These are phyloP conservation scores for Campaea margaritaria DNA, from an alignment of 2,888 invertebrate species.

Conservation along the genomic window DNA sequence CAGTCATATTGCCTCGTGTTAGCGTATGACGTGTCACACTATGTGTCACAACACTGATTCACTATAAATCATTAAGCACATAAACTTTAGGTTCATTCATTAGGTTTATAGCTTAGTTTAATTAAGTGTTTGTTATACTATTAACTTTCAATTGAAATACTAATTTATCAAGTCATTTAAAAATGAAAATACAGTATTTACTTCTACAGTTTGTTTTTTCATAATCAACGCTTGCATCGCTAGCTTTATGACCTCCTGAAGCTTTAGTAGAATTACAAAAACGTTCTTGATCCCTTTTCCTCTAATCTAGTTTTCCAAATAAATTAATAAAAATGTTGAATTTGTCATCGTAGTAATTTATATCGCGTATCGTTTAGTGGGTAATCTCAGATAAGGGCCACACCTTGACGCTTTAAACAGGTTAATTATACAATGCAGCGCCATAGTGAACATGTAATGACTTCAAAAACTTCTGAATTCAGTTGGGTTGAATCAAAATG, in stretches of 20 bases:
- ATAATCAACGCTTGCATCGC: too few relatives aligned
- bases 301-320: constrained; percentile 18
- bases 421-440: constrained; percentile 48
- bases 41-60: constrained; percentile 51
- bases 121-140: not conserved
- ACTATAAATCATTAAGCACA: constrained; percentile 53
- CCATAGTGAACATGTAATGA: constrained; percentile 21
- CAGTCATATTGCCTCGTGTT: constrained; percentile 15
- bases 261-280: constrained; percentile 1
- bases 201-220: too few relatives aligned
- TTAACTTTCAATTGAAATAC: too few relatives aligned
- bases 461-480: constrained; percentile 41
- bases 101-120: constrained; percentile 16
- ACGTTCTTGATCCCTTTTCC: constrained; percentile 23
- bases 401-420: constrained; percentile 61
- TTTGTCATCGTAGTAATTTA: constrained; percentile 22
- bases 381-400: constrained; percentile 65
- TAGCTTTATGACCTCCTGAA: too few relatives aligned
- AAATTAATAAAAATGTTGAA: constrained; percentile 18
- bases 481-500: constrained; percentile 53
- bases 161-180: not conserved
- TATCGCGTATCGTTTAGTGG: constrained; percentile 27
- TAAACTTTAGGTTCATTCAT: constrained; percentile 53
- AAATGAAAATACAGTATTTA: not conserved
- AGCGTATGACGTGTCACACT: constrained; percentile 32